Base-by-base conservation (phyloP, 2,888 invertebrate genomes). In the Megastigmus dorsalis region DNA sequence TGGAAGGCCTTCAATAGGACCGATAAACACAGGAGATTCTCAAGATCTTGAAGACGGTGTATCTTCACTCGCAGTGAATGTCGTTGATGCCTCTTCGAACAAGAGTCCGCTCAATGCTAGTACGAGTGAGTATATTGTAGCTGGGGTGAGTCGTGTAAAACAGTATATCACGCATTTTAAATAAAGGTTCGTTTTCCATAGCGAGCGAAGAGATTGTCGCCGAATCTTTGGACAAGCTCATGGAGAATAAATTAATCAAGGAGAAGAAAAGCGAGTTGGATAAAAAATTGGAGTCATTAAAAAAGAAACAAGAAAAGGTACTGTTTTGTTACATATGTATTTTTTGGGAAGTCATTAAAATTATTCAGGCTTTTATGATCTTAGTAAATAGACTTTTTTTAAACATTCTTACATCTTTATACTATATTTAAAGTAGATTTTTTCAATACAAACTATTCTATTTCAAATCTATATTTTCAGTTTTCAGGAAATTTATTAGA, bases 221-320 rank as follows among this genome's bases (percentile, higher is more conserved):
- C 0, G 96, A 96, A 82, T 90, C 94, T 0, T 87, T 97, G 57
- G 95, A 95, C 18, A 92, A 93, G 79, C 90, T 98, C 20, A 91
- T 95, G 83, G 93, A 94, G 4, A 92, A 93, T 84, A 97, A 97
- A 88, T 85, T 92, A 48, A 95, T 96, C 13, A 92, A 93, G 68
- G 97, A 97, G 82, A 95, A 96, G 84, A 92, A 93, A 50, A 84
- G 92, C 0, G 97, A 97, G 86, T 89, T 97, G 79, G 95, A 97
- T 68, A 95, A 97, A 84, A 97, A 97, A 84, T 87, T 98, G 69
- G 96, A 97, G 81, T 90, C 92, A 30, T 85, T 97, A 72, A 90
- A 93, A 66, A 93, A 95, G 84, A 96, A 95, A 81, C 93, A 94
- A 83, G 95, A 95, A 80, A 95, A 95, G 88, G 90, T 80, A 75